phyloP scores from a whole-genome alignment of 2,888 invertebrate species.

The Orchestes rusci region DNA sequence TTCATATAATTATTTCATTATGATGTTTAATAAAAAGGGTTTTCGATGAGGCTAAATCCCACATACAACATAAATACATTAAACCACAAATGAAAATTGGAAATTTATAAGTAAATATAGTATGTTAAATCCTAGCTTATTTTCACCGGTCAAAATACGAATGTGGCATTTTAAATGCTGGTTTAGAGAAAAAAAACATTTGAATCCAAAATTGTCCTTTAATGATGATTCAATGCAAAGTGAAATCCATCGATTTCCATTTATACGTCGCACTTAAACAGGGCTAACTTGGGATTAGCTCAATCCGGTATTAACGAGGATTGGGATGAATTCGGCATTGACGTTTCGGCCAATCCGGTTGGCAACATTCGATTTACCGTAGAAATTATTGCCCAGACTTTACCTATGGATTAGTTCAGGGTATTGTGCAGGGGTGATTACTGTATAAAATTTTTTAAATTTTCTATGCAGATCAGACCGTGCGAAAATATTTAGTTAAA shows the following conservation, averaged over 20 bases:
- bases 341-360: constrained; percentile 15
- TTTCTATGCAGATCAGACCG: too few relatives aligned
- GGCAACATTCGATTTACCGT: constrained; percentile 12
- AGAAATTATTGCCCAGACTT: constrained; percentile 11
- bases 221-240: constrained; percentile 20
- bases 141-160: constrained; percentile 5
- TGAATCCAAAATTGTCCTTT: constrained; percentile 19
- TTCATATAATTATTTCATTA: too few relatives aligned
- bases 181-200: constrained; percentile 13
- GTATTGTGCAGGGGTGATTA: too few relatives aligned
- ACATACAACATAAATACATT: too few relatives aligned
- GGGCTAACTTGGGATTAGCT: constrained; percentile 39
- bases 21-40: too few relatives aligned
- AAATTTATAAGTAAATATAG: too few relatives aligned
- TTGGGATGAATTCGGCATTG: constrained; percentile 17
- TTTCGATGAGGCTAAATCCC: too few relatives aligned
- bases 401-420: too few relatives aligned
- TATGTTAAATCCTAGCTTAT: constrained; percentile 9
- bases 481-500: too few relatives aligned
- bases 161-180: constrained; percentile 14
- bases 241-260: constrained; percentile 21
- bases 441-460: too few relatives aligned
- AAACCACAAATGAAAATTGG: too few relatives aligned
- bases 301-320: constrained; percentile 38
- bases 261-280: constrained; percentile 19